Conservation (phyloP, 2,797 vertebrate species). For the Danio choprae region DNA sequence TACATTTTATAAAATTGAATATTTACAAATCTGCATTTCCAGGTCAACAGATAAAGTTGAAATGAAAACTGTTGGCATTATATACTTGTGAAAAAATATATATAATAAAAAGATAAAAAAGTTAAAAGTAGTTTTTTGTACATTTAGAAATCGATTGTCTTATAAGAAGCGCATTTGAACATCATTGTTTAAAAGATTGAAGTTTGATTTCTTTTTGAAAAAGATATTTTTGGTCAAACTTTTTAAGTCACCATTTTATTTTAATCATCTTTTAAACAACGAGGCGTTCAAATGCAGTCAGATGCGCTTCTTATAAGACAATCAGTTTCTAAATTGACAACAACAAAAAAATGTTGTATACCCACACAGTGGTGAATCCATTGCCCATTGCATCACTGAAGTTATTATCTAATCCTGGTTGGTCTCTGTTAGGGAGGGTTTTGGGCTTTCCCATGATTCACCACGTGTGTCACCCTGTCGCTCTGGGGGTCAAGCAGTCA, state of each 20-base stretch:
- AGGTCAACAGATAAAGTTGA: too few relatives aligned
- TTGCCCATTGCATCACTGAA: conserved; percentile 44
- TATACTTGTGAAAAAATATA: too few relatives aligned
- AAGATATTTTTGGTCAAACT: too few relatives aligned
- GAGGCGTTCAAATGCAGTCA: not conserved
- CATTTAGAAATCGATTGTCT: not conserved
- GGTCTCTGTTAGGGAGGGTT: conserved; percentile 63
- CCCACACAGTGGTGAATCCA: conserved; percentile 7
- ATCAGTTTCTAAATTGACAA: not conserved
- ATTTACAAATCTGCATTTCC: too few relatives aligned
- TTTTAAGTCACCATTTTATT: not conserved
- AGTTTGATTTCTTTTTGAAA: too few relatives aligned
- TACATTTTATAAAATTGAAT: too few relatives aligned
- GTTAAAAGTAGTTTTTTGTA: too few relatives aligned
- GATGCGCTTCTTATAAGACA: not conserved
- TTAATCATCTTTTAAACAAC: not conserved
- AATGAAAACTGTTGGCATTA: too few relatives aligned
- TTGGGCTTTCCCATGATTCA: conserved; percentile 80
- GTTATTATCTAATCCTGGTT: conserved; percentile 34
- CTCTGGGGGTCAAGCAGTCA: conserved; percentile 51
- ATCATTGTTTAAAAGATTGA: not conserved
- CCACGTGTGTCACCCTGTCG: conserved; percentile 70
- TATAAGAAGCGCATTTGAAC: not conserved
- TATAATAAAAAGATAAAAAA: too few relatives aligned
- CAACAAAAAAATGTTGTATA: not conserved